Evolutionary conservation across 2,888 invertebrate species (phyloP), one percentile per base, ranked within the genome.

Genomic region (Nebria brevicollis): DNA sequence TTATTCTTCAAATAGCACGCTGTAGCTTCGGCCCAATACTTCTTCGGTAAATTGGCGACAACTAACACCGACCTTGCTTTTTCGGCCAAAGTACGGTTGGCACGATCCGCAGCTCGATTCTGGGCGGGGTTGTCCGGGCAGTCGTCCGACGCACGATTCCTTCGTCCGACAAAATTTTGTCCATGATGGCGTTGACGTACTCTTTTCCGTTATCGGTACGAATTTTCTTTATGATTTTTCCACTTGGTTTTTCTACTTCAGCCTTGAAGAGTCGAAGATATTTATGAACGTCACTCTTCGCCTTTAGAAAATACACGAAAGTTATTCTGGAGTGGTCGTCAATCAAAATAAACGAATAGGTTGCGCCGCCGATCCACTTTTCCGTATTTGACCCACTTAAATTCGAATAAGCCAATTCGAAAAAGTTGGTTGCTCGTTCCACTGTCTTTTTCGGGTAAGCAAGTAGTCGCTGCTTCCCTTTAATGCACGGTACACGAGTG

Each of bases 61-160:
- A n/a, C n/a, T n/a, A n/a, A n/a, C n/a, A n/a, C n/a, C n/a, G n/a
- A n/a, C n/a, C n/a, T n/a, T n/a, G n/a, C n/a, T n/a, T n/a, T n/a
- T n/a, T n/a, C n/a, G n/a, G n/a, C n/a, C n/a, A n/a, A n/a, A n/a
- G n/a, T n/a, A n/a, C n/a, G n/a, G n/a, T n/a, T n/a, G n/a, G n/a
- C n/a, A n/a, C n/a, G n/a, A n/a, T n/a, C n/a, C n/a, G n/a, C n/a
- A n/a, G n/a, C n/a, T n/a, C n/a, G n/a, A n/a, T n/a, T n/a, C n/a
- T n/a, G n/a, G n/a, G n/a, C n/a, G n/a, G n/a, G 87, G 87, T 77
- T 87, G 83, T 10, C 2, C 84, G 82, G 42, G 83, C 85, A 20
- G 86, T 85, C 72, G 68, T 84, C 66, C 87, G 86, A 77, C 86
- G 85, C 0, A 85, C 25, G 13, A 87, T 87, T 2, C 86, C 87